A percentile compares a stretch with the other conserved stretches of the same genome.
Conservation (phyloP, 2,113 vertebrate species). For the Sinocyclocheilus maitianheensis region DNA sequence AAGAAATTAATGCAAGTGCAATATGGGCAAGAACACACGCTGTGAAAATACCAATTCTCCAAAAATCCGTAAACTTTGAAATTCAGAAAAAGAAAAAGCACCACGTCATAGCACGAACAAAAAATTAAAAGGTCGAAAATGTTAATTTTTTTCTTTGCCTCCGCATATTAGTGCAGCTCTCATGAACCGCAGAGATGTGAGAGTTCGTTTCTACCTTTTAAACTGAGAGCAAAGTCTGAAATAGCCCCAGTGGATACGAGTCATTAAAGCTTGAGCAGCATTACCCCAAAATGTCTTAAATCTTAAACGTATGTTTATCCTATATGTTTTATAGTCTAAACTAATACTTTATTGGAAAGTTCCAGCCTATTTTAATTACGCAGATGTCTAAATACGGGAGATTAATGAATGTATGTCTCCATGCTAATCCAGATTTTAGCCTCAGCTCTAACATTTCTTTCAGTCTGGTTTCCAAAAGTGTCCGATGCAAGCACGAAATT, state of each 20-base stretch:
- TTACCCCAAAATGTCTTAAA: neutral
- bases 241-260: neutral
- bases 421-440: constrained; percentile 4
- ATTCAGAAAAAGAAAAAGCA: neutral
- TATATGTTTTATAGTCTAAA: constrained; percentile 24
- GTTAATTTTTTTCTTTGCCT: neutral
- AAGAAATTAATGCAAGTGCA: neutral
- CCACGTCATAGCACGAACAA: neutral
- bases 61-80: neutral
- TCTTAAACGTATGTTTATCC: neutral
- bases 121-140: neutral
- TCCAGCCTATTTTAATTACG: neutral
- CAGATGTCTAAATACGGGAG: neutral
- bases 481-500: neutral
- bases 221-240: constrained; percentile 24
- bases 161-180: neutral
- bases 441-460: neutral
- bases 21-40: neutral
- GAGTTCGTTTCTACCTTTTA: constrained; percentile 2
- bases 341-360: neutral
- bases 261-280: neutral
- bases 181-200: constrained; percentile 4
- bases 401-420: neutral
- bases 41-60: neutral
- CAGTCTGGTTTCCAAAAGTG: constrained; percentile 8